Conservation (phyloP, 1,140 invertebrate species). For the Pectinophora gossypiella region DNA sequence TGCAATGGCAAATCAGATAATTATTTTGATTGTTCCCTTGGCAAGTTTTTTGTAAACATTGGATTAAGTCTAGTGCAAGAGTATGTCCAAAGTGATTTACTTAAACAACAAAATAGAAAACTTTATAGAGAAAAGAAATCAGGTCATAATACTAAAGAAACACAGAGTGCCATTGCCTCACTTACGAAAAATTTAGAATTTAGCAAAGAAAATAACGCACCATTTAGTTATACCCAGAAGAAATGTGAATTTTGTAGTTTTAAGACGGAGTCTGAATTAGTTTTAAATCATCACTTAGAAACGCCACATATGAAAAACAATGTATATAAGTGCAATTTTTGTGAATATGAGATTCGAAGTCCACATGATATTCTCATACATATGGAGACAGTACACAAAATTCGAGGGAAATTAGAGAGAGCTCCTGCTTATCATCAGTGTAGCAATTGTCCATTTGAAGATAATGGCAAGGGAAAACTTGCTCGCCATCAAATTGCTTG, state of each 20-base stretch:
- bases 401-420: slow-evolving; percentile 87
- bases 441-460: slow-evolving; percentile 95
- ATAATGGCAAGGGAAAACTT: slow-evolving; percentile 95
- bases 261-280: slow-evolving; percentile 91
- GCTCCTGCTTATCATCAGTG: slow-evolving; percentile 94
- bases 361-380: slow-evolving; percentile 93
- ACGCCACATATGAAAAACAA: slow-evolving; percentile 94
- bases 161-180: slow-evolving; percentile 86
- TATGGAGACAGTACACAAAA: slow-evolving; percentile 92
- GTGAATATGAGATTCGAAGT: slow-evolving; percentile 87
- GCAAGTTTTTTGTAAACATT: slow-evolving; percentile 95
- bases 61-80: slow-evolving; percentile 94
- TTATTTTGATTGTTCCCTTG: slow-evolving; percentile 91
- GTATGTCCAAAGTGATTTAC: slow-evolving; percentile 92
- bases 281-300: slow-evolving; percentile 93
- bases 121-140: slow-evolving; percentile 77
- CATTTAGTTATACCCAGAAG: slow-evolving; percentile 85
- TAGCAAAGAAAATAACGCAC: slow-evolving; percentile 92
- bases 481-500: slow-evolving; percentile 92
- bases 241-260: slow-evolving; percentile 95
- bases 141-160: slow-evolving; percentile 80
- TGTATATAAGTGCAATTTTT: slow-evolving; percentile 92
- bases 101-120: slow-evolving; percentile 91
- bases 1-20: slow-evolving; percentile 70
- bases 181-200: slow-evolving; percentile 89